Conservation (phyloP, 2,888 invertebrate species). For the Psylliodes chrysocephalus region DNA sequence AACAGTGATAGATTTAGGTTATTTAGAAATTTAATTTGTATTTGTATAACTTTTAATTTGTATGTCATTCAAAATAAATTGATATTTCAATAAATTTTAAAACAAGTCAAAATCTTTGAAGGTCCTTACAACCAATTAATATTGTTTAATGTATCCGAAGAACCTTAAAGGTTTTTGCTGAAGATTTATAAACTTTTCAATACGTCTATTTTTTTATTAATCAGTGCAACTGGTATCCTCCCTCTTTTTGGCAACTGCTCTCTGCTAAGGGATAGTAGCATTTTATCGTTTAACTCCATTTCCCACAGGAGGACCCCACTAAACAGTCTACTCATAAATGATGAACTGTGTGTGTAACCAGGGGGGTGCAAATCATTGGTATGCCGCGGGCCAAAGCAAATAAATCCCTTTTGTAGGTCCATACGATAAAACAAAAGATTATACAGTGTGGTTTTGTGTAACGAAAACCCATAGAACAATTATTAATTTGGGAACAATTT, state of each 20-base stretch:
- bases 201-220: background rate
- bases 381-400: conserved; percentile 11
- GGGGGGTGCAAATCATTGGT: conserved; percentile 28
- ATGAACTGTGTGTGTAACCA: conserved; percentile 48
- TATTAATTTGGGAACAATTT: background rate
- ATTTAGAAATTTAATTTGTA: no score
- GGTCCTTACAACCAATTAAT: no score
- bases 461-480: background rate
- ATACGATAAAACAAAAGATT: conserved; percentile 6
- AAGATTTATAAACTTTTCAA: no score
- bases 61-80: no score
- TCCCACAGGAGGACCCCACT: conserved; percentile 48
- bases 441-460: background rate
- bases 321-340: conserved; percentile 47
- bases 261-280: conserved; percentile 41
- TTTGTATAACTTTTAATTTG: no score
- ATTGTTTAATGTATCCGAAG: no score
- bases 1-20: no score
- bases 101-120: no score
- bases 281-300: conserved; percentile 58
- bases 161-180: no score
- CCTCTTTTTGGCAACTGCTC: background rate
- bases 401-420: conserved; percentile 2
- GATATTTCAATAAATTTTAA: no score
- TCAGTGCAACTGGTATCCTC: background rate